Conservation (phyloP, 2,113 vertebrate genomes). For the Cnemophilus loriae region DNA sequence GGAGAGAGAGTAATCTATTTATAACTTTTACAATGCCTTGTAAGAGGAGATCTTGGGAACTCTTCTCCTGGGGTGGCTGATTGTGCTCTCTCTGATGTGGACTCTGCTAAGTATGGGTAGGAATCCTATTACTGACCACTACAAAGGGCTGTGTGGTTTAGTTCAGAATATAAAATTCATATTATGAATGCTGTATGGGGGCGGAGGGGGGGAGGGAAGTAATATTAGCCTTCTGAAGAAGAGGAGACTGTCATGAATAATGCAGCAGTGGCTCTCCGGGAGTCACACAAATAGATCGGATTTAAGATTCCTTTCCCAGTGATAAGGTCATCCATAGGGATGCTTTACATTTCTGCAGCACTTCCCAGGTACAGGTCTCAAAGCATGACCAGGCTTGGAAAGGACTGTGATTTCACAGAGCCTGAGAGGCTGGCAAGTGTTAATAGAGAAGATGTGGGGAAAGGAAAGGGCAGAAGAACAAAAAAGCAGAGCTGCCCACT, state of each 20-base stretch:
- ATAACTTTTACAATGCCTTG: constrained; percentile 65
- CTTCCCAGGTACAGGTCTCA: constrained; percentile 27
- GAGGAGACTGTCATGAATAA: constrained; percentile 63
- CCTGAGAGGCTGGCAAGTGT: neutral
- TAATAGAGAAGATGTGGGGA: neutral
- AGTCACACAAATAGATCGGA: constrained; percentile 51
- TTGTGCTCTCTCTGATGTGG: constrained; percentile 64
- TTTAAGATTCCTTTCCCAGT: constrained; percentile 63
- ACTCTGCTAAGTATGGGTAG: constrained; percentile 48
- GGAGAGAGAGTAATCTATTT: constrained; percentile 65
- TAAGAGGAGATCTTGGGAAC: constrained; percentile 81
- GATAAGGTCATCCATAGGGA: constrained; percentile 41
- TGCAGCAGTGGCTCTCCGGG: constrained; percentile 61
- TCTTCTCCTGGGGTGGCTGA: constrained; percentile 63
- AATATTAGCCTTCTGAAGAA: constrained; percentile 68
- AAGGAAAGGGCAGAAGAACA: neutral
- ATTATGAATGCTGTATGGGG: constrained; percentile 69
- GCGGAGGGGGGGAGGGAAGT: constrained; percentile 38
- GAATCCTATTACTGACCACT: constrained; percentile 65
- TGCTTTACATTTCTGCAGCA: constrained; percentile 15
- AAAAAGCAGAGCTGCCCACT: neutral
- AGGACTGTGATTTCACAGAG: neutral
- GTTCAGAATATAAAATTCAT: constrained; percentile 66
- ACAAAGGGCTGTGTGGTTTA: constrained; percentile 66
- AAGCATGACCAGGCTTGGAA: neutral